phyloP scores from a whole-genome alignment of 2,888 invertebrate species.

The Scaptomyza tumidula region DNA sequence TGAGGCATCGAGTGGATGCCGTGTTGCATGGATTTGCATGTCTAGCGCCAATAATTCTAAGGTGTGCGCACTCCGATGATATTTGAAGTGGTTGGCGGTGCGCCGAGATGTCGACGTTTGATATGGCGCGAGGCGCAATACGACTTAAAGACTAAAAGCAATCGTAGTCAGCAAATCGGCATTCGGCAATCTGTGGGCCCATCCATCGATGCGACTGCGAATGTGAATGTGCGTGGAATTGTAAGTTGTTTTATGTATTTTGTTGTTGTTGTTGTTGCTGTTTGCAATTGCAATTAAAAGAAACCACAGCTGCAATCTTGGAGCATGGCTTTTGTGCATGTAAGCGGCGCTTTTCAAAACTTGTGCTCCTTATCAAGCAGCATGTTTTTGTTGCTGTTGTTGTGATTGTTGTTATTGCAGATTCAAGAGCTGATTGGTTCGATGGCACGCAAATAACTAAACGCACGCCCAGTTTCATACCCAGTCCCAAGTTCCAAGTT shows the following conservation, averaged over 20 bases:
- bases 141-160: conserved; percentile 32
- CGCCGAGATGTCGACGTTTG: conserved; percentile 73
- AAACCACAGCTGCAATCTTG: conserved; percentile 68
- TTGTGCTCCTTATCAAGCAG: conserved; percentile 62
- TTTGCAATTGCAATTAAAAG: conserved; percentile 76
- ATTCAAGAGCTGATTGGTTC: conserved; percentile 70
- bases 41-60: conserved; percentile 82
- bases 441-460: conserved; percentile 67
- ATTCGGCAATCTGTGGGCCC: conserved; percentile 52
- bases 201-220: conserved; percentile 50
- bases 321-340: conserved; percentile 78
- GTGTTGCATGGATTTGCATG: conserved; percentile 75
- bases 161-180: conserved; percentile 38
- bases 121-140: conserved; percentile 75
- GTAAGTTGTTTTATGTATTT: conserved; percentile 27
- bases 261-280: not conserved
- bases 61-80: conserved; percentile 72
- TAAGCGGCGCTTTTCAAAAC: conserved; percentile 73
- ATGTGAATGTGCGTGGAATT: conserved; percentile 53
- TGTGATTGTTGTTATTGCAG: conserved; percentile 74
- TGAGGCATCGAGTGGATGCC: conserved; percentile 34
- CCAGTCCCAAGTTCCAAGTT: conserved; percentile 28
- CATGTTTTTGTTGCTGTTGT: conserved; percentile 40
- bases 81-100: conserved; percentile 67
- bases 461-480: conserved; percentile 56